phyloP scores from a whole-genome alignment of 2,888 invertebrate genomes.

The Meteorus cinctellus region DNA sequence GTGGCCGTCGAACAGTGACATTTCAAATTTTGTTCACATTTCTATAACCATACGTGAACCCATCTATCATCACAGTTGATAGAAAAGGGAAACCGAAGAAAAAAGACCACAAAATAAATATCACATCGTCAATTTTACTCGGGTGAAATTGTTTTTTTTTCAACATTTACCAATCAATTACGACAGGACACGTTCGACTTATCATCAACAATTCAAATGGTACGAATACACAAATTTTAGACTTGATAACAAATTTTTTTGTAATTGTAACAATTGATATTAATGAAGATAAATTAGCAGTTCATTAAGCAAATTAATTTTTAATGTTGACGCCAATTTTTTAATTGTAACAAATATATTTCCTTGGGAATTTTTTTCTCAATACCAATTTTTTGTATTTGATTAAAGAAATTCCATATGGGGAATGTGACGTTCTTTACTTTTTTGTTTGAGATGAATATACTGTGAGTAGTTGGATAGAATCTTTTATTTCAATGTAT shows the following conservation, averaged over 20 bases:
- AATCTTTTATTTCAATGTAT: too few relatives aligned
- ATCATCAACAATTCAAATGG: background rate
- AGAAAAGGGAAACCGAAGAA: background rate
- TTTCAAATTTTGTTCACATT: constrained; percentile 30
- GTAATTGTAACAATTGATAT: too few relatives aligned
- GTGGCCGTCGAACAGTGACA: constrained; percentile 60
- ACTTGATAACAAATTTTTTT: background rate
- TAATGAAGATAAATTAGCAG: background rate
- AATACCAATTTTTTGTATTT: background rate
- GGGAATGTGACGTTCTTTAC: too few relatives aligned
- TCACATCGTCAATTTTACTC: background rate
- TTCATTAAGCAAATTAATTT: background rate
- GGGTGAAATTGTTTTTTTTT: background rate
- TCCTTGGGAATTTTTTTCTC: background rate
- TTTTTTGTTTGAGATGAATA: too few relatives aligned
- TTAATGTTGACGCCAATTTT: background rate
- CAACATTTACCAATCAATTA: background rate
- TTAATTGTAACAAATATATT: background rate
- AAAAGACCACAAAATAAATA: background rate
- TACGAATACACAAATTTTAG: background rate
- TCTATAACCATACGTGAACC: background rate
- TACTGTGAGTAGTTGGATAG: too few relatives aligned
- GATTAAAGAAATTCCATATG: too few relatives aligned
- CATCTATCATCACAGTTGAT: background rate
- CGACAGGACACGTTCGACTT: background rate